Evolutionary conservation across 2,888 invertebrate genomes (phyloP).

Genomic region (Agrochola lychnidis): DNA sequence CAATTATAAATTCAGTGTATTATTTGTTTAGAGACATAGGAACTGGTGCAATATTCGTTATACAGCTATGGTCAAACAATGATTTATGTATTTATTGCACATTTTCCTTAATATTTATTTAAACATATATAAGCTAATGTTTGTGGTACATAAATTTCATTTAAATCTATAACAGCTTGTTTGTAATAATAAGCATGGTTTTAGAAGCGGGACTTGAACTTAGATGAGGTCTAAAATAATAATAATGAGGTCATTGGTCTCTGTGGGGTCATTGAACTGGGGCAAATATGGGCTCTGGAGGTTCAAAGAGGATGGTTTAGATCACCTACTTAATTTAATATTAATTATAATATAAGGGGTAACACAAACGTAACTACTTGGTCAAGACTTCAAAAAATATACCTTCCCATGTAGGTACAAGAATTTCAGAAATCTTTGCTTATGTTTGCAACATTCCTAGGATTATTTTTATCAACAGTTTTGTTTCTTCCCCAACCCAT

Average conservation of each 20-base stretch:
- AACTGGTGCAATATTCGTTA: neutral
- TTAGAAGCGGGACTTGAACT: conserved; percentile 16
- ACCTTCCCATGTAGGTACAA: neutral
- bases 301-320: conserved; percentile 19
- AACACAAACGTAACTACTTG: neutral
- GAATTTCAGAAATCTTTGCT: neutral
- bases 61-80: conserved; percentile 6
- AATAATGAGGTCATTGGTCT: conserved; percentile 73
- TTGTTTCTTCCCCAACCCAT: neutral
- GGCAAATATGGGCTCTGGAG: conserved; percentile 53
- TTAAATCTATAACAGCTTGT: conserved; percentile 5
- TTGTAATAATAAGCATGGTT: conserved; percentile 9
- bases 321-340: conserved; percentile 6
- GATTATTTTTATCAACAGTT: conserved; percentile 10
- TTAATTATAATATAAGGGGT: neutral
- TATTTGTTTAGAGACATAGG: neutral
- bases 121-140: neutral
- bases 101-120: conserved; percentile 36
- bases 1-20: neutral
- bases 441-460: neutral
- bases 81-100: conserved; percentile 4
- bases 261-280: conserved; percentile 71
- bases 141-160: neutral
- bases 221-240: conserved; percentile 61
- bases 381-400: no score